Evolutionary conservation across 2,888 invertebrate genomes (phyloP), one percentile per base, ranked within the genome.

Genomic region (Nemoura dubitans): DNA sequence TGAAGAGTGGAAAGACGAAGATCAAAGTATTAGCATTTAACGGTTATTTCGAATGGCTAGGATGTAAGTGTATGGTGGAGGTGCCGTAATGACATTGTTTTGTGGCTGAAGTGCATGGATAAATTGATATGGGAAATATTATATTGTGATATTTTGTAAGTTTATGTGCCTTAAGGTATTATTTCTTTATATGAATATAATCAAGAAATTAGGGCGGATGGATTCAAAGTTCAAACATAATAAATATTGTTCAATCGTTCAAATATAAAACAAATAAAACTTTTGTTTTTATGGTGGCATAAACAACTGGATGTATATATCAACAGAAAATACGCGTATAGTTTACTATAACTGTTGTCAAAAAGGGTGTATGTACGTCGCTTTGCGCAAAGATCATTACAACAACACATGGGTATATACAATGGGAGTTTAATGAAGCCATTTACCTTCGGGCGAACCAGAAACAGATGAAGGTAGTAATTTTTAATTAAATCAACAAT

Each of bases 1-100:
- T 14, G 78, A 14, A 26, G 59, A 59, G 28, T 16, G 78, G 78
- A 7, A 78, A 78, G 78, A 78, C 78, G 28, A 7, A 78, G 28
- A 78, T 78, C 78, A 78, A 78, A 28, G 78, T 78, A 78, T 78
- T 78, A 78, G 59, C 59, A 59, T 59, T 2, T 59, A 21, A 59
- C 59, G 59, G 59, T 59, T 10, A 59, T 59, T 59, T 59, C 21
- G 5, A 6, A 36, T 36, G 10, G 59, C 6, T 59, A 10, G 59
- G 59, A 7, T 21, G 59, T 59, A 21, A 21, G 3, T 59, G 16
- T 59, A 21, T 2, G 59, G 59, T 59, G 59, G 59, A 59, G 59
- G 59, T 59, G 59, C 59, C 59, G 36, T 36, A 36, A 36, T 36
- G 10, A 36, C n/a, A n/a, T n/a, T n/a, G n/a, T n/a, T n/a, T n/a